Evolutionary conservation across 1,140 invertebrate species (phyloP).

Genomic region (Drosophila funebris): DNA sequence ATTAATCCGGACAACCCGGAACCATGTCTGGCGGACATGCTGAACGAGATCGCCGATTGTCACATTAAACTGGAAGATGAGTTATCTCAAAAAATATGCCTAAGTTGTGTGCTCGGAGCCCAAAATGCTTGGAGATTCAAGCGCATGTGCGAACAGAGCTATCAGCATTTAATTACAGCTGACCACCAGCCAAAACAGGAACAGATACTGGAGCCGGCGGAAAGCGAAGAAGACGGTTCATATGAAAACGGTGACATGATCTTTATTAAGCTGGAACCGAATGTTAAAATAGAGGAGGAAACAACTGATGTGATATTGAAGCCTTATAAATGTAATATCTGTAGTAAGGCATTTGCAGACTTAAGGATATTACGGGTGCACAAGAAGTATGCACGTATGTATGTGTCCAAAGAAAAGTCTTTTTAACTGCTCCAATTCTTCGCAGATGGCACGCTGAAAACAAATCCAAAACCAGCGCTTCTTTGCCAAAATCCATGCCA

Average conservation of each 20-base stretch:
- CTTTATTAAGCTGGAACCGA: background rate
- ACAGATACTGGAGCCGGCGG: background rate
- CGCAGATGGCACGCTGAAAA: no score
- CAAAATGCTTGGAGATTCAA: slow-evolving; percentile 27
- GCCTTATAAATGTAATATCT: slow-evolving; percentile 3
- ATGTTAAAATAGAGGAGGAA: background rate
- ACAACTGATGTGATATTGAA: background rate
- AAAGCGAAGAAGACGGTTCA: background rate
- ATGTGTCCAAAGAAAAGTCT: no score
- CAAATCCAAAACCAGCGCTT: no score
- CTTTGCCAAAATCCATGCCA: no score
- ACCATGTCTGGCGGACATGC: slow-evolving; percentile 22
- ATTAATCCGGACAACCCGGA: background rate
- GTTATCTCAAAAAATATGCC: slow-evolving; percentile 16
- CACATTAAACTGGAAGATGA: slow-evolving; percentile 2
- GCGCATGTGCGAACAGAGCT: slow-evolving; percentile 9
- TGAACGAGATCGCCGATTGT: slow-evolving; percentile 20
- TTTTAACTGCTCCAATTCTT: no score
- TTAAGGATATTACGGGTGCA: slow-evolving; percentile 5
- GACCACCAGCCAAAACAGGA: background rate
- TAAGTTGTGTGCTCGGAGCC: slow-evolving; percentile 6
- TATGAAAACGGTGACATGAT: no score
- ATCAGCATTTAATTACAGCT: background rate
- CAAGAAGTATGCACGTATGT: slow-evolving; percentile 12
- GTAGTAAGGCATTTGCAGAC: slow-evolving; percentile 10